phyloP scores from a whole-genome alignment of 2,888 invertebrate genomes.

The Drosophila acutilabella region DNA sequence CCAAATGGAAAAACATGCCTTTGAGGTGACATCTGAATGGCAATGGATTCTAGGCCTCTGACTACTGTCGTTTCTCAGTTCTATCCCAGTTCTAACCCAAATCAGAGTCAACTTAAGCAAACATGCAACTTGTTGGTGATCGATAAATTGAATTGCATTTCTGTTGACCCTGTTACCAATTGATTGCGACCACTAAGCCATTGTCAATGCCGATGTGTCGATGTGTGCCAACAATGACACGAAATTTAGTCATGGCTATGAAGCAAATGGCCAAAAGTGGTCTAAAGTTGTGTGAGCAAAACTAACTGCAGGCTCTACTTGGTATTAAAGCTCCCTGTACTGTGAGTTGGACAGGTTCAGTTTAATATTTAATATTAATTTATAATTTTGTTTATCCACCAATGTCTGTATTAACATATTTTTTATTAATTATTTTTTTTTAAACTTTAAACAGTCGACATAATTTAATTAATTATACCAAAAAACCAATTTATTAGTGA shows the following conservation, averaged over 20 bases:
- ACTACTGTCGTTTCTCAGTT: slow-evolving; percentile 19
- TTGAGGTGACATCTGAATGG: slow-evolving; percentile 15
- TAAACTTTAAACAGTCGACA: no score
- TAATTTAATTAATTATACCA: no score
- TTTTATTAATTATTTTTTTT: no score
- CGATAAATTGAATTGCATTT: slow-evolving; percentile 28
- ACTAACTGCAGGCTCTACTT: slow-evolving; percentile 32
- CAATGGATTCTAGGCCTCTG: not conserved
- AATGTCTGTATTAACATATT: no score
- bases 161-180: slow-evolving; percentile 15
- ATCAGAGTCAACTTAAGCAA: slow-evolving; percentile 12
- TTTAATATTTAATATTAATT: no score
- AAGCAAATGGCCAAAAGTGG: slow-evolving; percentile 6
- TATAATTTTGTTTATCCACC: no score
- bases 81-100: slow-evolving; percentile 20
- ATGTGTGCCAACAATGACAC: slow-evolving; percentile 1
- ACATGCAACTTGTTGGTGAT: not conserved
- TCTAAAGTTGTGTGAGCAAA: slow-evolving; percentile 26
- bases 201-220: slow-evolving; percentile 18
- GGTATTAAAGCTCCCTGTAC: not conserved
- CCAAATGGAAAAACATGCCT: slow-evolving; percentile 5
- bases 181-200: slow-evolving; percentile 44
- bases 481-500: no score
- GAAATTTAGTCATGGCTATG: slow-evolving; percentile 26
- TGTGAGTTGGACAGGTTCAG: not conserved